A percentile compares a stretch with the other conserved stretches of the same genome.
Conservation (phyloP, 2,113 vertebrate genomes). For the Dermatemys mawii region DNA sequence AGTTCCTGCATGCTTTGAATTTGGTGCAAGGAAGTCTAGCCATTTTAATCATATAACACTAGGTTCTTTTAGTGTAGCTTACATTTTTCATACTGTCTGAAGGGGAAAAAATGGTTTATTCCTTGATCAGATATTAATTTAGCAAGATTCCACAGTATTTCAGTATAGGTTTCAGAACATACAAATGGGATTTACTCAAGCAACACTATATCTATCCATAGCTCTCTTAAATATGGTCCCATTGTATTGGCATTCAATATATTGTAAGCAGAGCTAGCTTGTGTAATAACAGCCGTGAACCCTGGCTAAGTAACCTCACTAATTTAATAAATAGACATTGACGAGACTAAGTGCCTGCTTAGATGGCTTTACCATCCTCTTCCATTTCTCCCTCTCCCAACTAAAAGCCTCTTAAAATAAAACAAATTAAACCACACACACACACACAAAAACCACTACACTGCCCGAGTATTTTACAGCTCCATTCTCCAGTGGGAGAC, state of each 20-base stretch:
- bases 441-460: not conserved
- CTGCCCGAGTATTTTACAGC: not conserved
- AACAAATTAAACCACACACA: slow-evolving; percentile 35
- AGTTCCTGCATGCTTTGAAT: not conserved
- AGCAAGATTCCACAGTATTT: no score
- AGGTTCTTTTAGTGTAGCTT: not conserved
- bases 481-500: not conserved
- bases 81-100: not conserved
- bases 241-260: fast-evolving
- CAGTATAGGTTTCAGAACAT: not conserved
- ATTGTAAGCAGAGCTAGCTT: not conserved
- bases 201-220: fast-evolving
- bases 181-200: not conserved
- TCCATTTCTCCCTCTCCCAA: not conserved
- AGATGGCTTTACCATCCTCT: not conserved
- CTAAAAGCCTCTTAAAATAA: slow-evolving; percentile 40
- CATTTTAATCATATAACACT: not conserved
- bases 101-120: not conserved
- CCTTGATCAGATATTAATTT: not conserved
- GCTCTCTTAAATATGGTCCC: fast-evolving
- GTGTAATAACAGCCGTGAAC: not conserved
- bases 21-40: not conserved
- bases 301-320: not conserved
- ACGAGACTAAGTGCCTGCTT: slow-evolving; percentile 24
- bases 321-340: slow-evolving; percentile 37